phyloP scores from a whole-genome alignment of 2,113 vertebrate genomes.

The Trematomus loennbergii region DNA sequence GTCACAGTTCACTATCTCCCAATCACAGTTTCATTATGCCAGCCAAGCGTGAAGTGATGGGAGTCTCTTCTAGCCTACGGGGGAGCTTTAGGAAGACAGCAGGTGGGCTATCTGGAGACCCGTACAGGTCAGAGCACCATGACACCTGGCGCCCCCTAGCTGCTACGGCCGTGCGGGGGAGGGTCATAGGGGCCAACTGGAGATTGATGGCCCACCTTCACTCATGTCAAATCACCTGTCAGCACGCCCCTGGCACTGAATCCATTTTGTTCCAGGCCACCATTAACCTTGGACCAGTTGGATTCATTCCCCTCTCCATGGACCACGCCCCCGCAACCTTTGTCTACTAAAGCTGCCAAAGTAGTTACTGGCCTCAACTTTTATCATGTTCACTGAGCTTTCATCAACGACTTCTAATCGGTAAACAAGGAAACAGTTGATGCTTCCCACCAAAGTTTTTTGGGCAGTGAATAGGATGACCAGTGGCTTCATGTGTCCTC shows the following conservation, averaged over 20 bases:
- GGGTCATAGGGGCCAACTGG: constrained; percentile 71
- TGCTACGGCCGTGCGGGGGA: constrained; percentile 53
- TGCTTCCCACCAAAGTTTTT: constrained; percentile 1
- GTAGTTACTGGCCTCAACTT: constrained; percentile 73
- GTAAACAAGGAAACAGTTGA: constrained; percentile 35
- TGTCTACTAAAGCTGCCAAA: constrained; percentile 74
- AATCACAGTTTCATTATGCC: constrained; percentile 79
- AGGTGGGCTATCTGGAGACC: constrained; percentile 75
- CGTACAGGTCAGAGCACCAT: constrained; percentile 67
- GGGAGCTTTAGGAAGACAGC: constrained; percentile 73
- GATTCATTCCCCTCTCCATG: constrained; percentile 79
- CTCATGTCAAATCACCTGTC: constrained; percentile 86
- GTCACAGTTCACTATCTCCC: constrained; percentile 78
- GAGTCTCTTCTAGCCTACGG: constrained; percentile 61
- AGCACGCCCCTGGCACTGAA: constrained; percentile 82
- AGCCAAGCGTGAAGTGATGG: constrained; percentile 68
- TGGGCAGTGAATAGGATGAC: background rate
- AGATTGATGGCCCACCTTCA: constrained; percentile 83
- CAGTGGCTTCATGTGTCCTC: constrained; percentile 3
- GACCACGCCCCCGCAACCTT: constrained; percentile 72
- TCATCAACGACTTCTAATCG: constrained; percentile 47
- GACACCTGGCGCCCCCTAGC: constrained; percentile 75
- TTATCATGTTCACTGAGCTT: constrained; percentile 57
- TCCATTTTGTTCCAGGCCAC: constrained; percentile 83
- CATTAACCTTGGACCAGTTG: constrained; percentile 87